Base-by-base conservation (phyloP, 1,140 invertebrate species). In the Aphelinus certus region DNA sequence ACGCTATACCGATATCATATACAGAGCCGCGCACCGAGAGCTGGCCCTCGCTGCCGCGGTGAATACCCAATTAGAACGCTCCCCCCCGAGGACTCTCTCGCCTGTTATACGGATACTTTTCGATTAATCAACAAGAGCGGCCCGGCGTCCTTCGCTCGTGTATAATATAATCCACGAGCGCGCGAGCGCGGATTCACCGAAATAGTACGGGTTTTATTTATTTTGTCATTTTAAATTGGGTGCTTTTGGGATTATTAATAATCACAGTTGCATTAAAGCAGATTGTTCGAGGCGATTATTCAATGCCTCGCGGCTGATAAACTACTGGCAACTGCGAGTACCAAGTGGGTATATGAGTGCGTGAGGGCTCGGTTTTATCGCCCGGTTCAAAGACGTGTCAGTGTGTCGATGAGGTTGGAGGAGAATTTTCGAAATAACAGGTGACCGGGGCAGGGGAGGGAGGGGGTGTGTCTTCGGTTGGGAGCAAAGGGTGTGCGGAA, bases 181-280 rank as follows among this genome's bases (percentile, higher is more conserved):
- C 26, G 26, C 26, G 26, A 26, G 26, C 26, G 55, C 62, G 55
- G 57, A 65, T 65, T 65, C 45, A 72, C 71, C 71, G 62, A 72
- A 56, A 65, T 58, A 65, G 45, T n/a, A 42, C n/a, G 43, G 45
- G 58, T 26, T 71, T 60, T 26, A 26, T 69, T 10, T 55, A 61
- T 63, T 10, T 71, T 45, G 9, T 9, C 2, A 55, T 71, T 71
- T 63, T 71, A 64, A 56, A 62, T 71, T 10, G 26, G 49, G 60
- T 71, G 43, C 47, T 71, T 71, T 64, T 61, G 7, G n/a, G 26
- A 45, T 55, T 53, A 9, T 1, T 67, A 56, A 67, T 7, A 51
- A 58, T 57, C 47, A 58, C 71, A 73, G 55, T 51, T 65, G 57
- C 42, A 0, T 43, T 60, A 43, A 26, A 60, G 4, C 9, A 43